A percentile compares a stretch with the other conserved stretches of the same genome.
These are phyloP conservation scores for Tyto alba DNA, from an alignment of 2,113 vertebrate species.

Conservation along the genomic window DNA sequence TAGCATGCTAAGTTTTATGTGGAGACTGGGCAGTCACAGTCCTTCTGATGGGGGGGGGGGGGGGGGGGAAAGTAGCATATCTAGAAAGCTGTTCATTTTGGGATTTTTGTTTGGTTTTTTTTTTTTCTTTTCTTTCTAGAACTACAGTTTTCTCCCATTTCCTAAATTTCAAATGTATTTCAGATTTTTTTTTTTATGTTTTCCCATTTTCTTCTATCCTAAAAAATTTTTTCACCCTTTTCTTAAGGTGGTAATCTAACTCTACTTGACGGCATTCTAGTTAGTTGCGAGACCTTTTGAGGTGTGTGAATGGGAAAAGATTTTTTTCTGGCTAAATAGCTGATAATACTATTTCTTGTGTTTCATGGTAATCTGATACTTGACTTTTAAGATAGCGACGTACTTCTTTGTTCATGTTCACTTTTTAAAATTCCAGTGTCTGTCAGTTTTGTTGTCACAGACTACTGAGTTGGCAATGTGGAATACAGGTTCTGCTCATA, in stretches of 20 bases:
- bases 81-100: neutral
- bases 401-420: neutral
- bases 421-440: neutral
- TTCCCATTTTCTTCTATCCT: neutral
- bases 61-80: neutral
- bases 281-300: neutral
- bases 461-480: neutral
- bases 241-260: neutral
- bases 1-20: neutral
- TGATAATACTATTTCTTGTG: neutral
- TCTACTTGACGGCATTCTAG: neutral
- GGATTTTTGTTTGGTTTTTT: neutral
- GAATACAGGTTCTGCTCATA: neutral
- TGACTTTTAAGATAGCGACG: neutral
- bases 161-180: neutral
- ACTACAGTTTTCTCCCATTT: neutral
- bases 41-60: neutral
- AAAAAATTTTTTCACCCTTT: neutral
- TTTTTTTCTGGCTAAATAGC: neutral
- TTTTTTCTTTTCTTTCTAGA: neutral
- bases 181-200: neutral
- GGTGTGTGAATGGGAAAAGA: neutral
- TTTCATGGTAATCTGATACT: neutral
- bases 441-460: neutral
- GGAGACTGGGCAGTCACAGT: neutral